Evolutionary conservation across 1,140 invertebrate species (phyloP), one percentile per base, ranked within the genome.

Genomic region (Homarus americanus): DNA sequence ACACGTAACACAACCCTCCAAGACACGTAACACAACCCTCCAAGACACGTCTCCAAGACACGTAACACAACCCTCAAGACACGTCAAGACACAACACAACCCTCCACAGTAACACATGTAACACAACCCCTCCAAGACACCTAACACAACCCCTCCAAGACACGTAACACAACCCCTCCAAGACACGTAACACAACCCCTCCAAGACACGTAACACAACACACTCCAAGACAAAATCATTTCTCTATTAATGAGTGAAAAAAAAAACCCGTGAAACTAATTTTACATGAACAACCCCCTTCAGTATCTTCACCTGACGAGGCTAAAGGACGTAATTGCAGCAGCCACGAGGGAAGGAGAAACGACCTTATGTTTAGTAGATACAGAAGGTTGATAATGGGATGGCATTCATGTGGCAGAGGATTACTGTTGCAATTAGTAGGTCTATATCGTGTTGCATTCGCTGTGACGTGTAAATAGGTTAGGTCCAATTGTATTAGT

Each of bases 371-470:
- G 58, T 15, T 41, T 1, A n/a, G n/a, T 20, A 3, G 4, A 17
- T 7, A 38, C 69, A 3, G 38, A 85, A 41, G 58, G 40, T 20
- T 9, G n/a, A 85, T 9, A 44, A 34, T 28, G n/a, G 63, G 40
- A 4, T 41, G 24, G 63, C 40, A 17, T 36, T 41, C 34, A 2
- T 20, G 34, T 36, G 24, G 28, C 36, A 40, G 38, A 28, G 82
- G 82, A 85, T 85, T 85, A 85, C 66, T 85, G 58, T 85, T 85
- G 82, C 82, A 85, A 85, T 85, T 85, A 85, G 82, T 44, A 85
- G 82, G 82, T 85, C 82, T 85, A 72, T 85, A 85, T 85, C 82
- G 82, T 73, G 82, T 85, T 85, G 82, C 82, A 85, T 85, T 85
- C 66, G 63, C 40, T 41, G 58, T 73, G 63, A 85, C 82, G 82